A percentile compares a stretch with the other conserved stretches of the same genome.
Conservation (phyloP, 2,113 vertebrate genomes). For the Ovibos moschatus region DNA sequence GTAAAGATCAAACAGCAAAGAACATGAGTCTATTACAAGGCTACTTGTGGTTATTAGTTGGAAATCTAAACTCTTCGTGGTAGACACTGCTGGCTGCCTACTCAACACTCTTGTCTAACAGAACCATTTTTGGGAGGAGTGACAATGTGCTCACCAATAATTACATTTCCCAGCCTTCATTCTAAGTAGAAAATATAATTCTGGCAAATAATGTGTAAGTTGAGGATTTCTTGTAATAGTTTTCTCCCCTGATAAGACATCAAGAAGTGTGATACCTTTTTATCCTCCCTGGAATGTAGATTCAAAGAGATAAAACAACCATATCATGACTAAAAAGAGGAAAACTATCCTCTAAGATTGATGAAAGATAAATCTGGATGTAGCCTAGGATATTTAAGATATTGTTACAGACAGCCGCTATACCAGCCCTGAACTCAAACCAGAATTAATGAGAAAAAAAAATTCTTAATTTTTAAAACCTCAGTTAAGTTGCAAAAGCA, state of each 20-base stretch:
- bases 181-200: background rate
- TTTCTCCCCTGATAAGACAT: background rate
- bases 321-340: background rate
- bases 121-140: background rate
- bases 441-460: constrained; percentile 6
- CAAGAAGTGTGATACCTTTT: background rate
- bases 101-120: background rate
- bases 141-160: background rate
- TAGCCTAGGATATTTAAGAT: background rate
- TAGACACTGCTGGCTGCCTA: background rate
- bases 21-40: background rate
- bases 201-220: background rate
- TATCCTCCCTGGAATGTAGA: background rate
- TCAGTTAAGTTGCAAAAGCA: background rate
- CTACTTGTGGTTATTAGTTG: background rate
- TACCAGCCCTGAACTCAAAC: background rate
- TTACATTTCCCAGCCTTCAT: background rate
- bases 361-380: background rate
- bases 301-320: background rate
- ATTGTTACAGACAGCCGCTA: background rate
- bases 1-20: background rate
- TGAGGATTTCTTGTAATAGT: background rate
- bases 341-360: background rate
- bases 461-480: background rate
- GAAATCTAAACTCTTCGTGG: background rate